Percentiles rank a stretch among this genome's conserved stretches.
Conservation (phyloP, 1,140 invertebrate genomes). For the Mylabris phalerata region DNA sequence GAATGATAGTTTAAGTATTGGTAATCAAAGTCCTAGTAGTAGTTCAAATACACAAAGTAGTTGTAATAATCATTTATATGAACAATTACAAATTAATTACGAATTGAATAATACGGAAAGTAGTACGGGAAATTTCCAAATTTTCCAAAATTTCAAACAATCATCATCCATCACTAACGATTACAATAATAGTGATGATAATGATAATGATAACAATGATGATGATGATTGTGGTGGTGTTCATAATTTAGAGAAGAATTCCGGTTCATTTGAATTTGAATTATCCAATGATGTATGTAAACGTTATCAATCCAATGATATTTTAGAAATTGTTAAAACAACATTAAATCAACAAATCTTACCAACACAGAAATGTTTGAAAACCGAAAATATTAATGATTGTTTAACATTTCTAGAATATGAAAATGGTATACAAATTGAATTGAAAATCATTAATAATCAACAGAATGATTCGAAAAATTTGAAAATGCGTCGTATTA, state of each 20-base stretch:
- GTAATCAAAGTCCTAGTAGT: slow-evolving; percentile 37
- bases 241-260: slow-evolving; percentile 28
- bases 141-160: slow-evolving; percentile 32
- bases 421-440: slow-evolving; percentile 80
- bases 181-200: neutral
- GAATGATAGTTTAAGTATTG: slow-evolving; percentile 46
- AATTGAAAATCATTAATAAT: slow-evolving; percentile 67
- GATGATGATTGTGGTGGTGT: neutral
- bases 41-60: slow-evolving; percentile 38
- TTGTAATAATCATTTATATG: slow-evolving; percentile 19
- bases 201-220: neutral
- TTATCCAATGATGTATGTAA: slow-evolving; percentile 70
- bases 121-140: slow-evolving; percentile 31
- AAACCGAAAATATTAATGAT: slow-evolving; percentile 40
- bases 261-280: slow-evolving; percentile 38
- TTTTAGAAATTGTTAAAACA: slow-evolving; percentile 74
- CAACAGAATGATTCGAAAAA: slow-evolving; percentile 67
- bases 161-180: slow-evolving; percentile 6
- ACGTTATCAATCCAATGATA: slow-evolving; percentile 66
- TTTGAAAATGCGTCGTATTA: slow-evolving; percentile 83
- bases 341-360: slow-evolving; percentile 65
- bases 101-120: slow-evolving; percentile 22
- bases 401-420: slow-evolving; percentile 56
- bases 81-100: slow-evolving; percentile 26
- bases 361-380: slow-evolving; percentile 65